These are phyloP conservation scores for Oscheius sp. DNA, from an alignment of 1,140 invertebrate genomes.

Conservation along the genomic window DNA sequence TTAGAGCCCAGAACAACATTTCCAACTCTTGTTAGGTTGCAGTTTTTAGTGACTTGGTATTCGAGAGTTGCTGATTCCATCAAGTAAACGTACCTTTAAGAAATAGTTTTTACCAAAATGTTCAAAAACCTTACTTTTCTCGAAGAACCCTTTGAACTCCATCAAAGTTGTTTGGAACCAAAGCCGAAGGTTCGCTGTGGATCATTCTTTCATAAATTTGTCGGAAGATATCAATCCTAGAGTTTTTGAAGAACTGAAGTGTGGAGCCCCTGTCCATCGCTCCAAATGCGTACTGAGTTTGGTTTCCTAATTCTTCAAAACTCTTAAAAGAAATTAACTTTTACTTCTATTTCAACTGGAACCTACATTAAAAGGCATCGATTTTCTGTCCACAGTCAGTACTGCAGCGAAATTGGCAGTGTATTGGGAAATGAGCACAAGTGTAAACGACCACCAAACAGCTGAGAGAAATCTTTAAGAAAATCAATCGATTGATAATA, in stretches of 20 bases:
- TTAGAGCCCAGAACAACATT: conserved; percentile 86
- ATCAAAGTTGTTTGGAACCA: conserved; percentile 78
- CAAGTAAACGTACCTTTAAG: conserved; percentile 79
- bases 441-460: conserved; percentile 97
- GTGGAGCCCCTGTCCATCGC: conserved; percentile 41
- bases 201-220: conserved; percentile 43
- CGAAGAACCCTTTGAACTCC: conserved; percentile 80
- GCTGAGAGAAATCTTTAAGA: conserved; percentile 78
- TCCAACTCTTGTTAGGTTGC: conserved; percentile 83
- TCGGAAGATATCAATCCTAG: conserved; percentile 45
- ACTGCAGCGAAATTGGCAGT: conserved; percentile 96
- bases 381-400: conserved; percentile 83
- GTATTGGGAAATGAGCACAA: conserved; percentile 94
- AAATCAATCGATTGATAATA: background rate
- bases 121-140: conserved; percentile 64
- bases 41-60: conserved; percentile 84
- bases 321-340: conserved; percentile 70
- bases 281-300: conserved; percentile 68
- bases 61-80: conserved; percentile 86
- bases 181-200: conserved; percentile 74
- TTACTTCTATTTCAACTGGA: conserved; percentile 84
- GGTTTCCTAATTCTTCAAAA: conserved; percentile 48
- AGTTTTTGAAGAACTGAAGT: conserved; percentile 47
- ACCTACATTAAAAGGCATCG: conserved; percentile 91
- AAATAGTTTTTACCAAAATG: conserved; percentile 79